Evolutionary conservation across 1,140 invertebrate genomes (phyloP).

Genomic region (Stegodyphus dumicola): DNA sequence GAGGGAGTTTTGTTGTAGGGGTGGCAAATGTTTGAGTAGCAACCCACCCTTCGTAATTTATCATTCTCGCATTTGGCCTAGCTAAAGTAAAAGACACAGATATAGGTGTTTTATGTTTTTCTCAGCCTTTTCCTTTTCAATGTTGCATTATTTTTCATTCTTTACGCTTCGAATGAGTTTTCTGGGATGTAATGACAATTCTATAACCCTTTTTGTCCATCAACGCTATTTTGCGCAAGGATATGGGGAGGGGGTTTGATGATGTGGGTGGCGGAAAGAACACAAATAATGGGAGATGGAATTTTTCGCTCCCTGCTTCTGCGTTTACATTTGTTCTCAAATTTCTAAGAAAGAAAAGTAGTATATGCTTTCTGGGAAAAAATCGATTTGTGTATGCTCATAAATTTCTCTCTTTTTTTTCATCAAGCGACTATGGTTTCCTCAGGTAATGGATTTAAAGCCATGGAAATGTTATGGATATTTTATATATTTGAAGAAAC

Average conservation of each 20-base stretch:
- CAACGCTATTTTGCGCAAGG: not conserved
- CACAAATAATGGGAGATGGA: conserved; percentile 16
- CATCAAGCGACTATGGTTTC: too few species aligned
- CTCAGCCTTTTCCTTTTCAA: not conserved
- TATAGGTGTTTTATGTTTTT: conserved; percentile 34
- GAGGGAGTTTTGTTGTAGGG: not conserved
- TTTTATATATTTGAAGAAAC: conserved; percentile 50
- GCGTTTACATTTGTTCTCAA: conserved; percentile 5
- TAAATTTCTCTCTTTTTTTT: too few species aligned
- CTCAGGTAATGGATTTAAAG: too few species aligned
- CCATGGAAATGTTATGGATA: not conserved
- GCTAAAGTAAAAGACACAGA: conserved; percentile 22
- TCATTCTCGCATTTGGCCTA: not conserved
- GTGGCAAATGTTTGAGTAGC: not conserved
- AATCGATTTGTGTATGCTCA: not conserved
- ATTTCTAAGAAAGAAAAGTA: not conserved
- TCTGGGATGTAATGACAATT: conserved; percentile 36
- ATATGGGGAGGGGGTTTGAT: conserved; percentile 1
- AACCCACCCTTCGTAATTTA: not conserved
- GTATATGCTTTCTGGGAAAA: not conserved
- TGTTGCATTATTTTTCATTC: conserved; percentile 5
- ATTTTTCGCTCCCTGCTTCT: not conserved
- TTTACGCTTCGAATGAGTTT: not conserved
- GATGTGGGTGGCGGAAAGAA: conserved; percentile 9
- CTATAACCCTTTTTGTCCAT: conserved; percentile 33